These are phyloP conservation scores for Nomada hirtipes DNA, from an alignment of 2,888 invertebrate genomes.

Conservation along the genomic window DNA sequence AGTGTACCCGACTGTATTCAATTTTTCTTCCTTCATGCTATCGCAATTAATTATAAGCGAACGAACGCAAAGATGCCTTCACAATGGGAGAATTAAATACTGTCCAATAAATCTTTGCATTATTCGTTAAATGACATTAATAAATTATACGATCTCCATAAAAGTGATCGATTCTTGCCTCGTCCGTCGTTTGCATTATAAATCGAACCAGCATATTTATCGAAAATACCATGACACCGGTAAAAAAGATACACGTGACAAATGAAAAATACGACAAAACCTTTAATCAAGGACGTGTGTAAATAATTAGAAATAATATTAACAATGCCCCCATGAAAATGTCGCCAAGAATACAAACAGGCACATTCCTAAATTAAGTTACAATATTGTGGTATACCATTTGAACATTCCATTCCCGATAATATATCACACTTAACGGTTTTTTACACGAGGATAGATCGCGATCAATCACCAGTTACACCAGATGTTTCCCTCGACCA, in stretches of 20 bases:
- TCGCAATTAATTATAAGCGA: not conserved
- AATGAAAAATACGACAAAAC: not conserved
- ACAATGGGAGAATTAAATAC: slow-evolving; percentile 1
- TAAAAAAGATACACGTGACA: not conserved
- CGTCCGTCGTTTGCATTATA: not conserved
- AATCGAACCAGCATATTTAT: slow-evolving; percentile 28
- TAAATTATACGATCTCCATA: slow-evolving; percentile 15
- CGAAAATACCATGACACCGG: not conserved
- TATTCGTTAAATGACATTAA: not conserved
- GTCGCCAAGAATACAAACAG: too few species aligned
- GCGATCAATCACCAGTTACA: not conserved
- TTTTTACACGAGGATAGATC: not conserved
- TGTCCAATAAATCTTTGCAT: slow-evolving; percentile 9
- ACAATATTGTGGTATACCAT: too few species aligned
- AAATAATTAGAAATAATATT: not conserved
- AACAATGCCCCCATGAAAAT: too few species aligned
- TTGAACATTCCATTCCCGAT: too few species aligned
- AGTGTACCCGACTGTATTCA: not conserved
- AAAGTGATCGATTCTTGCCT: not conserved
- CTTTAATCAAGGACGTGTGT: not conserved
- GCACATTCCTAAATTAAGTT: too few species aligned
- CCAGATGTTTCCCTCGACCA: not conserved
- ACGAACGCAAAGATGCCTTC: not conserved
- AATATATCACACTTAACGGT: not conserved
- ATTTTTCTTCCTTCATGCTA: not conserved